A percentile compares a stretch with the other conserved stretches of the same genome.
These are phyloP conservation scores for Mystacornis crossleyi DNA, from an alignment of 2,113 vertebrate genomes.

Conservation along the genomic window DNA sequence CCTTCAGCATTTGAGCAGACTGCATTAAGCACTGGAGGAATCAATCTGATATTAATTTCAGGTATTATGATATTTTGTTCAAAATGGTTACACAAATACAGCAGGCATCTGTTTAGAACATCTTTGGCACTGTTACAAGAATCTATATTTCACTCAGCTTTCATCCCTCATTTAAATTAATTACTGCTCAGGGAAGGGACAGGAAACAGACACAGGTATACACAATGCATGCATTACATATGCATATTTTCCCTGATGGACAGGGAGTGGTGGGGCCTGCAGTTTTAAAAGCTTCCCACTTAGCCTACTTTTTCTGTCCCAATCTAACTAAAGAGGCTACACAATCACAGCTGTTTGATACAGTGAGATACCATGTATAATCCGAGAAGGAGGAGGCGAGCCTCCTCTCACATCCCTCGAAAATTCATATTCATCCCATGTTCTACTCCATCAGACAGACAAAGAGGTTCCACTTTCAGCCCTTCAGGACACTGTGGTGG, in stretches of 20 bases:
- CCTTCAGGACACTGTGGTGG: rapidly evolving
- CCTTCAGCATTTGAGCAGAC: neutral
- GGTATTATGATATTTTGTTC: neutral
- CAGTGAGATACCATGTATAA: neutral
- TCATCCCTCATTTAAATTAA: neutral
- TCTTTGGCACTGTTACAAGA: neutral
- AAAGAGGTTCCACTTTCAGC: rapidly evolving
- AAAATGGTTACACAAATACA: neutral
- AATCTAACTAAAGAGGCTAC: neutral
- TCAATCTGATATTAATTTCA: neutral
- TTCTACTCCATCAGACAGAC: neutral
- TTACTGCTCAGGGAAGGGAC: neutral
- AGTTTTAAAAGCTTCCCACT: neutral
- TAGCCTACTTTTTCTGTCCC: neutral
- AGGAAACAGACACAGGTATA: neutral
- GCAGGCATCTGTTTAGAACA: neutral
- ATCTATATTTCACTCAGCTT: neutral
- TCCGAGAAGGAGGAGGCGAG: neutral
- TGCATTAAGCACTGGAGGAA: neutral
- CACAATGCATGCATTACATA: rapidly evolving
- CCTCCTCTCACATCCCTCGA: neutral
- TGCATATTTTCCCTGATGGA: neutral
- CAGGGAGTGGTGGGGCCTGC: neutral
- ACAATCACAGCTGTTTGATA: neutral
- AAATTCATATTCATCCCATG: neutral